These are phyloP conservation scores for Apis laboriosa DNA, from an alignment of 1,140 invertebrate species.

Conservation along the genomic window DNA sequence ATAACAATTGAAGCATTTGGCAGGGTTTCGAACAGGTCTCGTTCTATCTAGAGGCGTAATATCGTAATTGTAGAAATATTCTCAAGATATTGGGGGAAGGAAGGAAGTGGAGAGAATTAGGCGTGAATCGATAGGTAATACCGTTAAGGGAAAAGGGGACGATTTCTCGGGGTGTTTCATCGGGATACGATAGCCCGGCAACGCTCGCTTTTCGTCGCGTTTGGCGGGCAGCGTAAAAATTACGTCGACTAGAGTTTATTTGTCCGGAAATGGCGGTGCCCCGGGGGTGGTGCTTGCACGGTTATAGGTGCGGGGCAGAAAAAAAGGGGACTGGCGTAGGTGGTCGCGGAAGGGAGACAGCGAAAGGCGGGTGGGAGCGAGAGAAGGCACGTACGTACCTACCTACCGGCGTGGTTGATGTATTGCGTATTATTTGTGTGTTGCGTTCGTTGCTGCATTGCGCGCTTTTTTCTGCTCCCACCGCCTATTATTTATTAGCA, in stretches of 20 bases:
- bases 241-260: conserved; percentile 82
- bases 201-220: conserved; percentile 78
- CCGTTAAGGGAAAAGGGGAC: neutral
- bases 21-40: too few relatives aligned
- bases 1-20: too few relatives aligned
- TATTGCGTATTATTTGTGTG: conserved; percentile 82
- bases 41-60: too few relatives aligned
- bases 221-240: conserved; percentile 79
- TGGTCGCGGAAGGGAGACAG: conserved; percentile 67
- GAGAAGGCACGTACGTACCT: conserved; percentile 72
- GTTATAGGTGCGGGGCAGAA: conserved; percentile 77
- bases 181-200: conserved; percentile 51
- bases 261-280: conserved; percentile 81
- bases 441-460: conserved; percentile 81
- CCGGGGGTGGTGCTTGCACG: conserved; percentile 78
- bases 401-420: conserved; percentile 77
- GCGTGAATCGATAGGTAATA: neutral
- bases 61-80: too few relatives aligned
- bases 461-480: conserved; percentile 81
- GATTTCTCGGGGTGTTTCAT: conserved; percentile 64
- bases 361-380: conserved; percentile 54
- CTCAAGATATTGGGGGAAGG: too few relatives aligned
- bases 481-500: conserved; percentile 82
- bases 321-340: conserved; percentile 76
- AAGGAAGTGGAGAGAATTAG: too few relatives aligned